Conservation (phyloP, 2,113 vertebrate species). For the Pogona vitticeps region DNA sequence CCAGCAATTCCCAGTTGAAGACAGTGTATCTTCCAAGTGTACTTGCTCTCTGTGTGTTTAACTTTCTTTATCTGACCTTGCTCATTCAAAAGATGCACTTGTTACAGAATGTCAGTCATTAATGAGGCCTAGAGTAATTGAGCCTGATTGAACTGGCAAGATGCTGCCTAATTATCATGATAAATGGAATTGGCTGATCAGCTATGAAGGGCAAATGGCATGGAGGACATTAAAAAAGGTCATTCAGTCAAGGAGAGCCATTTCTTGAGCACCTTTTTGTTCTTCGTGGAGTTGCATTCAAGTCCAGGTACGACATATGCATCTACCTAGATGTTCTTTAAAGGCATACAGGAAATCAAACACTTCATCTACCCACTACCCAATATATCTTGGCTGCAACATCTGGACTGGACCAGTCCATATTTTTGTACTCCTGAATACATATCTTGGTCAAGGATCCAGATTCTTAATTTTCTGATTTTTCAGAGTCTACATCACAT, state of each 20-base stretch:
- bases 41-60: constrained; percentile 61
- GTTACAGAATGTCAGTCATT: constrained; percentile 85
- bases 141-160: constrained; percentile 88
- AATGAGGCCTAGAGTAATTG: constrained; percentile 90
- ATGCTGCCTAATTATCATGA: constrained; percentile 89
- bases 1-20: constrained; percentile 44
- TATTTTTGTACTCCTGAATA: too few species aligned
- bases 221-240: constrained; percentile 83
- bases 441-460: too few species aligned
- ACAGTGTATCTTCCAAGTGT: constrained; percentile 58
- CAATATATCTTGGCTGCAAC: too few species aligned
- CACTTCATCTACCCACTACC: too few species aligned
- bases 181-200: constrained; percentile 85
- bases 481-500: too few species aligned
- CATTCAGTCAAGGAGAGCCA: constrained; percentile 73
- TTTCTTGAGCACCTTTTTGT: constrained; percentile 32
- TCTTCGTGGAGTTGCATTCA: neutral
- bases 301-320: constrained; percentile 11
- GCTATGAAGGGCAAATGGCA: constrained; percentile 77
- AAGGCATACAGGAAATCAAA: too few species aligned
- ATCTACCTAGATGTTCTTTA: neutral
- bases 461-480: too few species aligned
- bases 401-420: too few species aligned
- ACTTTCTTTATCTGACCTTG: constrained; percentile 78
- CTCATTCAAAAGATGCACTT: constrained; percentile 75